These are phyloP conservation scores for Pseudorectes ferrugineus DNA, from an alignment of 2,113 vertebrate species.

Conservation along the genomic window DNA sequence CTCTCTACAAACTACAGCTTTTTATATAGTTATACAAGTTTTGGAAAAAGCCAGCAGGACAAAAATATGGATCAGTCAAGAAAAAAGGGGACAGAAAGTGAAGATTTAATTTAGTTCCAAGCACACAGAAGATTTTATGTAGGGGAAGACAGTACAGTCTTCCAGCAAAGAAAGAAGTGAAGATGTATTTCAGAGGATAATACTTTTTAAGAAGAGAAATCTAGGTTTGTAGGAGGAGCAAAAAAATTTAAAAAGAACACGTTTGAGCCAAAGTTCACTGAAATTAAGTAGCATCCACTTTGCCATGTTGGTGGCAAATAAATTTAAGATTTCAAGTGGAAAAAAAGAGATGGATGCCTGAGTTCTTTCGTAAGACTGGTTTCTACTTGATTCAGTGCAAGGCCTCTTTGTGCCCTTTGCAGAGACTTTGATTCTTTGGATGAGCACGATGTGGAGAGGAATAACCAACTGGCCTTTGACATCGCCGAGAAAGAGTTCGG, in stretches of 20 bases:
- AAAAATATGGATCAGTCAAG: not conserved
- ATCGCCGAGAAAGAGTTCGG: slow-evolving; percentile 93
- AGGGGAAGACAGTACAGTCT: not conserved
- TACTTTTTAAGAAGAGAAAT: not conserved
- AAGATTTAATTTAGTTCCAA: not conserved
- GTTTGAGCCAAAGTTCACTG: not conserved
- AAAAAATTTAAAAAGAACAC: not conserved
- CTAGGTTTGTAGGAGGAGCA: not conserved
- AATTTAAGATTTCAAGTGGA: not conserved
- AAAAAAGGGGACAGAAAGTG: not conserved
- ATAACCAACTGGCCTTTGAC: slow-evolving; percentile 94
- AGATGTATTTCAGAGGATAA: not conserved
- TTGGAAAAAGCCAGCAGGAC: not conserved
- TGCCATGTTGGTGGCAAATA: not conserved
- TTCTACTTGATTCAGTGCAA: not conserved
- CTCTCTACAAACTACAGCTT: not conserved
- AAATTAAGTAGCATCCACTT: not conserved
- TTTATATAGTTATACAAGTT: not conserved
- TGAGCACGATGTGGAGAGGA: slow-evolving; percentile 87
- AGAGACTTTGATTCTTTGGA: slow-evolving; percentile 94
- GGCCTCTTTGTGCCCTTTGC: slow-evolving; percentile 18
- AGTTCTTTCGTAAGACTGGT: not conserved
- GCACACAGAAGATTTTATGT: not conserved
- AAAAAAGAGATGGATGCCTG: not conserved
- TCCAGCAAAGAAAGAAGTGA: not conserved